Percentiles rank a stretch among this genome's conserved stretches.
Conservation (phyloP, 2,888 invertebrate genomes). For the Ganaspis brasiliensis region DNA sequence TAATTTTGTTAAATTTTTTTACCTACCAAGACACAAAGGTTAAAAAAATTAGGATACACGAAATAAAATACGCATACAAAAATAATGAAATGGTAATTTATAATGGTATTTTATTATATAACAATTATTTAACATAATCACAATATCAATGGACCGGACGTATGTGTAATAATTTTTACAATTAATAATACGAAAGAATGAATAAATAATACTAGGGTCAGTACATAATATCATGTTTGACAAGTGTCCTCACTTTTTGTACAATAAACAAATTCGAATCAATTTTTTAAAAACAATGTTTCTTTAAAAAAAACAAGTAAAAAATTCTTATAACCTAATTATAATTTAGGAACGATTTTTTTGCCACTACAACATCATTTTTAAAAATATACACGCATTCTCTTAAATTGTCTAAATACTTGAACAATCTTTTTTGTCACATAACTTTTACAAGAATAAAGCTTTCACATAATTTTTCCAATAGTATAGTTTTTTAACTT, state of each 20-base stretch:
- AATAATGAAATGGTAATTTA: neutral
- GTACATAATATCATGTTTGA: constrained; percentile 19
- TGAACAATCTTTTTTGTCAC: too few species aligned
- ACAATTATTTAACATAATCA: constrained; percentile 26
- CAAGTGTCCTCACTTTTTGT: neutral
- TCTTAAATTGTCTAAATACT: too few species aligned
- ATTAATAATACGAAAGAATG: constrained; percentile 31
- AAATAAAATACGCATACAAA: too few species aligned
- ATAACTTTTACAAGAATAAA: too few species aligned
- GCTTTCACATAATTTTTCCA: neutral
- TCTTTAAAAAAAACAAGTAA: neutral
- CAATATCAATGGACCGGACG: constrained; percentile 16
- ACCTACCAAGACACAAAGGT: too few species aligned
- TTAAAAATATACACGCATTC: too few species aligned
- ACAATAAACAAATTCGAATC: neutral
- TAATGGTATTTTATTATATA: constrained; percentile 10
- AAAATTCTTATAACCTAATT: too few species aligned
- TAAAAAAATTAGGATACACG: too few species aligned
- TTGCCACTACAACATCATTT: too few species aligned
- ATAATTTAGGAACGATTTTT: neutral
- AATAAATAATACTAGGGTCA: constrained; percentile 20
- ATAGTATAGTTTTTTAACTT: too few species aligned
- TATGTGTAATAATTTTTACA: constrained; percentile 14
- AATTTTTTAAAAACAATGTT: neutral
- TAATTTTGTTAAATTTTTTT: too few species aligned